These are phyloP conservation scores for Yponomeuta sedellus DNA, from an alignment of 2,888 invertebrate genomes.

Conservation along the genomic window DNA sequence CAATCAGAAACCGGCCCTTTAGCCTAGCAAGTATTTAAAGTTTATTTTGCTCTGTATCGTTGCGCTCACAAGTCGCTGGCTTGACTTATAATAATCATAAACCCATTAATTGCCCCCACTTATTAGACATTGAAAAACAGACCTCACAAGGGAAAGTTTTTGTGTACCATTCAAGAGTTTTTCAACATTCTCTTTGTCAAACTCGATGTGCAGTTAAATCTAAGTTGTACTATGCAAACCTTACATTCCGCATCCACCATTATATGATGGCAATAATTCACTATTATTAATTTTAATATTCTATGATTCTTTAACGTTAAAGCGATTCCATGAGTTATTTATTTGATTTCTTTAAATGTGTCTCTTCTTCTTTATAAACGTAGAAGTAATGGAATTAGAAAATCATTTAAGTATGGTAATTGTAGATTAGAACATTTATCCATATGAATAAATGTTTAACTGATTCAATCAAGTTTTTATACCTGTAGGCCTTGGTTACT, in stretches of 20 bases:
- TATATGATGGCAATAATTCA: conserved; percentile 40
- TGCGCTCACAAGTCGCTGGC: too few relatives aligned
- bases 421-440: background rate
- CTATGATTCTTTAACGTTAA: conserved; percentile 26
- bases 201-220: too few relatives aligned
- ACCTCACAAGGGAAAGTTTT: too few relatives aligned
- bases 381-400: conserved; percentile 11
- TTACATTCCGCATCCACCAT: conserved; percentile 39
- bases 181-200: too few relatives aligned
- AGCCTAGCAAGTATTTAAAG: too few relatives aligned
- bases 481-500: background rate
- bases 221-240: conserved; percentile 21
- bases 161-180: too few relatives aligned
- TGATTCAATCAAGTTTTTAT: background rate
- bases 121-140: too few relatives aligned
- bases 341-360: conserved; percentile 37
- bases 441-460: background rate
- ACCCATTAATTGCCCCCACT: too few relatives aligned
- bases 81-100: too few relatives aligned
- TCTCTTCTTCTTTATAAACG: conserved; percentile 27
- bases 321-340: conserved; percentile 41
- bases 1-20: too few relatives aligned
- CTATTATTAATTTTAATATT: conserved; percentile 12
- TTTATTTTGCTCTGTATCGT: too few relatives aligned
- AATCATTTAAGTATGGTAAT: background rate